phyloP scores from a whole-genome alignment of 2,797 vertebrate species.

The Pteronotus mesoamericanus region DNA sequence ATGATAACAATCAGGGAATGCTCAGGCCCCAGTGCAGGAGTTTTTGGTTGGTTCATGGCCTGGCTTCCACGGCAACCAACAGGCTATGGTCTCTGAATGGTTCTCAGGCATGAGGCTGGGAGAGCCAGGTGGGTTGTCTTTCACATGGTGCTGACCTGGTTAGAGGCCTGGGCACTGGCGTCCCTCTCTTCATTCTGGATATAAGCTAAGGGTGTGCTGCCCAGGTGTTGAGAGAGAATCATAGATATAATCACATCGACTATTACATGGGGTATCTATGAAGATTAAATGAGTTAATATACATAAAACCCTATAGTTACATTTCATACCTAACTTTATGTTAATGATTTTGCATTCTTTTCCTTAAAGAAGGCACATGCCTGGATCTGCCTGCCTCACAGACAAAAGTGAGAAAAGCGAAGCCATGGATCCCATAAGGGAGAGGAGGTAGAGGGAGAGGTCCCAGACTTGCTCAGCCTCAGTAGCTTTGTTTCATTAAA shows the following conservation, averaged over 20 bases:
- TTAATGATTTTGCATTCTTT: not conserved
- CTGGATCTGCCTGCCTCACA: not conserved
- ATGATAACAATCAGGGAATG: not conserved
- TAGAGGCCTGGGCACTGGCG: not conserved
- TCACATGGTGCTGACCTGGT: not conserved
- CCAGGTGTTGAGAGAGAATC: not conserved
- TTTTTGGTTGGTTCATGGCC: not conserved
- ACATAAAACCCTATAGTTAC: not conserved
- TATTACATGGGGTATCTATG: not conserved
- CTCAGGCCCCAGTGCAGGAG: not conserved
- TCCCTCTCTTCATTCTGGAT: not conserved
- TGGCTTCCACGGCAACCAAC: not conserved
- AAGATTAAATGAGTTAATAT: not conserved
- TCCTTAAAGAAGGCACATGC: not conserved
- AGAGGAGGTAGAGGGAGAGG: not conserved
- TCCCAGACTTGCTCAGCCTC: not conserved
- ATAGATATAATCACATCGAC: not conserved
- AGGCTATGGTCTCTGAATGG: not conserved
- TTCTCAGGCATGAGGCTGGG: not conserved
- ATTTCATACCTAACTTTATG: not conserved
- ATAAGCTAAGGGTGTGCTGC: not conserved
- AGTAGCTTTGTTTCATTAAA: not conserved
- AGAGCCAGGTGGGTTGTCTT: not conserved
- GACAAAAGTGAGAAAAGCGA: not conserved
- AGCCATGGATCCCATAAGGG: not conserved